A percentile compares a stretch with the other conserved stretches of the same genome.
These are phyloP conservation scores for Chalcis sispes DNA, from an alignment of 2,888 invertebrate species.

Conservation along the genomic window DNA sequence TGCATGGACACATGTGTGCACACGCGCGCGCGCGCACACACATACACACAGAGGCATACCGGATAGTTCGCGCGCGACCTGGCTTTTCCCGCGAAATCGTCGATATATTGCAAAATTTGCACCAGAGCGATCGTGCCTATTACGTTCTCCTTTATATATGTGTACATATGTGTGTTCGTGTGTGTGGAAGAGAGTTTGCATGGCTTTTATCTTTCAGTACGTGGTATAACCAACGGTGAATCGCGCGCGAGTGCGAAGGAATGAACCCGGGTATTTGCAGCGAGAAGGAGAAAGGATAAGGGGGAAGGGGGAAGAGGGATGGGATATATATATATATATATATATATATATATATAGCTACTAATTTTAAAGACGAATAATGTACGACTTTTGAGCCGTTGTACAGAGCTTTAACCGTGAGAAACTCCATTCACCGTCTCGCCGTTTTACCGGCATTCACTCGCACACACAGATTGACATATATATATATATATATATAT, in stretches of 20 bases:
- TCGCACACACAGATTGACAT: too few species aligned
- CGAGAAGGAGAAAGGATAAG: too few species aligned
- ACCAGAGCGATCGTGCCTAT: too few species aligned
- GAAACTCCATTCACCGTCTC: constrained; percentile 65
- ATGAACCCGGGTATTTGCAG: too few species aligned
- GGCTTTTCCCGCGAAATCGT: too few species aligned
- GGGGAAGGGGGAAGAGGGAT: neutral
- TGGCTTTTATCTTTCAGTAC: neutral
- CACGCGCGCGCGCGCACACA: neutral
- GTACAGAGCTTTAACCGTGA: constrained; percentile 61
- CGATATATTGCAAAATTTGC: too few species aligned
- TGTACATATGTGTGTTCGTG: neutral
- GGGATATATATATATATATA: neutral
- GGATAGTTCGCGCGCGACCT: too few species aligned
- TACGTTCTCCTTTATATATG: neutral
- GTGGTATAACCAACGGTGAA: constrained; percentile 11
- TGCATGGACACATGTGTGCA: too few species aligned
- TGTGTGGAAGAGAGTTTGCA: neutral
- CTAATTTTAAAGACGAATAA: constrained; percentile 58
- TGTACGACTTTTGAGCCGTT: constrained; percentile 48
- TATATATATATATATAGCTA: constrained; percentile 13
- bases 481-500: neutral
- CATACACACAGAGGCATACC: too few species aligned
- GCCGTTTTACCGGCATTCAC: constrained; percentile 9
- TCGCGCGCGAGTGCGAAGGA: neutral